Conservation (phyloP, 2,888 invertebrate genomes). For the Rotaria sp. region DNA sequence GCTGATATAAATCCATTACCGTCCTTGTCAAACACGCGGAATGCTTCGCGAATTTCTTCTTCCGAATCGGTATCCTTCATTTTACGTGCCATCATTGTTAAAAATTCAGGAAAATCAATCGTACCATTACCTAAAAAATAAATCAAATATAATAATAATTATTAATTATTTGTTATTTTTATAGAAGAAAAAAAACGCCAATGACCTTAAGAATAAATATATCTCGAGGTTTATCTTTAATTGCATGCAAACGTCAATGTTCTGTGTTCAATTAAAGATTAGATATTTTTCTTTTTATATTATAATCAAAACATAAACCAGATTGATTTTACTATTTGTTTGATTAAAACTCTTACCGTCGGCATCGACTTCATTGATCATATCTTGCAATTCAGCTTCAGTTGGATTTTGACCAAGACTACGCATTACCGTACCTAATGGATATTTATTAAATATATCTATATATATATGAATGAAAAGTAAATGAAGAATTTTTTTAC, state of each 20-base stretch:
- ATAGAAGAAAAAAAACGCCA: background rate
- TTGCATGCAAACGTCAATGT: background rate
- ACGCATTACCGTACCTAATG: slow-evolving; percentile 38
- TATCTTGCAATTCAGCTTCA: slow-evolving; percentile 41
- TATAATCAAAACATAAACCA: background rate
- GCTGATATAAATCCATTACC: slow-evolving; percentile 98
- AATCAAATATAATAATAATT: background rate
- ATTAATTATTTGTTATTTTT: background rate
- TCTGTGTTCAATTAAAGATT: background rate
- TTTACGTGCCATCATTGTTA: slow-evolving; percentile 99
- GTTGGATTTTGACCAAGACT: slow-evolving; percentile 41
- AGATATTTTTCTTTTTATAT: background rate
- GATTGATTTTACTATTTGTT: background rate
- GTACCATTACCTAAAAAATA: slow-evolving; percentile 69
- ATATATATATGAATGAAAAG: too few species aligned
- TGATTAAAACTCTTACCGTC: slow-evolving; percentile 8
- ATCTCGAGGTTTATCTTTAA: background rate
- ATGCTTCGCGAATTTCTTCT: slow-evolving; percentile 96
- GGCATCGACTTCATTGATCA: slow-evolving; percentile 41
- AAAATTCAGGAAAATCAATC: slow-evolving; percentile 99
- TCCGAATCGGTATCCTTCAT: slow-evolving; percentile 98
- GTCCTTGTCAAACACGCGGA: slow-evolving; percentile 95
- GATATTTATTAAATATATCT: background rate
- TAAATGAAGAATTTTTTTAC: background rate
- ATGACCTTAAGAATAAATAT: background rate